A percentile compares a stretch with the other conserved stretches of the same genome.
These are phyloP conservation scores for Melanotus villosus DNA, from an alignment of 2,888 invertebrate species.

Conservation along the genomic window DNA sequence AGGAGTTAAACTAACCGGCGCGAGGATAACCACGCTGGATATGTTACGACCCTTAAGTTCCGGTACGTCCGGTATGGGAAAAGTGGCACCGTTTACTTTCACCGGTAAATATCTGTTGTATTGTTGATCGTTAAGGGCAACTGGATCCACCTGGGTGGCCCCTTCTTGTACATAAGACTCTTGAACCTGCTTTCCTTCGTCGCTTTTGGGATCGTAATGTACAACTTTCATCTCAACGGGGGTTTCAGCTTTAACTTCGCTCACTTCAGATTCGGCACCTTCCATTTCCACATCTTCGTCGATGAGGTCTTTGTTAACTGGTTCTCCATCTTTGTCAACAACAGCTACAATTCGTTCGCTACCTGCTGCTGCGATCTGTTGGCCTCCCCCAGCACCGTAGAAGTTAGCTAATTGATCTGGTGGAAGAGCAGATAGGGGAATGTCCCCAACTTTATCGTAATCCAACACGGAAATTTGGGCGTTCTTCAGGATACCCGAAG, in stretches of 20 bases:
- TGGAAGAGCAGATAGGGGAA: conserved; percentile 85
- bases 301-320: conserved; percentile 65
- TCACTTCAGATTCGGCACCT: conserved; percentile 73
- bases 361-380: conserved; percentile 73
- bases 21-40: conserved; percentile 88
- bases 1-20: conserved; percentile 83
- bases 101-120: conserved; percentile 89
- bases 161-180: conserved; percentile 80
- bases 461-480: conserved; percentile 90
- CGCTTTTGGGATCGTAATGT: conserved; percentile 83
- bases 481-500: conserved; percentile 89
- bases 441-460: conserved; percentile 91
- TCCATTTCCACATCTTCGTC: conserved; percentile 71
- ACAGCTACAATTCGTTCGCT: conserved; percentile 80
- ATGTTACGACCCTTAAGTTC: conserved; percentile 82
- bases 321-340: conserved; percentile 76
- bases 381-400: conserved; percentile 86
- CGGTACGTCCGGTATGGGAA: conserved; percentile 86
- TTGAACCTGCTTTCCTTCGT: conserved; percentile 80
- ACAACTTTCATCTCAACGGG: conserved; percentile 89
- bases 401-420: conserved; percentile 90
- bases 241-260: conserved; percentile 66
- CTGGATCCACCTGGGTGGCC: conserved; percentile 82
- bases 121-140: conserved; percentile 80
- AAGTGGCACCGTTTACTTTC: conserved; percentile 88